Evolutionary conservation across 2,888 invertebrate species (phyloP).

Genomic region (Carpatolechia fugitivella): DNA sequence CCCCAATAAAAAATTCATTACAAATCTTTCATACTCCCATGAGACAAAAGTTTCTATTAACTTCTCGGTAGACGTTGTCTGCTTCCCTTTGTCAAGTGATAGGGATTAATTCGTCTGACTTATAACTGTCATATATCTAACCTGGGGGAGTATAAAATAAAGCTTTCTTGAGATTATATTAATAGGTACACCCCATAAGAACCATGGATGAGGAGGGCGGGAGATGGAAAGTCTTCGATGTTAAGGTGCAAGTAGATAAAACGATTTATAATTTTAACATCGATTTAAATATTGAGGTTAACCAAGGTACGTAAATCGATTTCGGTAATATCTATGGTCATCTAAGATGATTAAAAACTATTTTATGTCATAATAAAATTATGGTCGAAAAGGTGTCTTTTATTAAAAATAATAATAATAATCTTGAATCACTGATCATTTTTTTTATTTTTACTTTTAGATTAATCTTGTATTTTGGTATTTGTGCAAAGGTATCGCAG

Average conservation of each 20-base stretch:
- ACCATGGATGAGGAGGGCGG: conserved; percentile 58
- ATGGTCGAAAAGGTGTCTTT: too few relatives aligned
- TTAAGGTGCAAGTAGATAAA: neutral
- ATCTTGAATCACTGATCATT: too few relatives aligned
- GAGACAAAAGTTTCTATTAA: conserved; percentile 69
- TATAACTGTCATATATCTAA: conserved; percentile 78
- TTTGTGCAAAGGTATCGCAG: too few relatives aligned
- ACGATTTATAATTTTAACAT: too few relatives aligned
- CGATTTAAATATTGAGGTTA: too few relatives aligned
- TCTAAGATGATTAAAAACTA: too few relatives aligned
- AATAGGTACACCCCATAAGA: conserved; percentile 63
- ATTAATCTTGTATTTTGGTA: too few relatives aligned
- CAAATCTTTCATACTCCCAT: conserved; percentile 30
- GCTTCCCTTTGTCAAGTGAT: conserved; percentile 75
- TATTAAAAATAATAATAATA: too few relatives aligned
- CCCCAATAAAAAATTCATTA: conserved; percentile 42
- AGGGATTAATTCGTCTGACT: conserved; percentile 78
- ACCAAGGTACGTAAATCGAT: too few relatives aligned
- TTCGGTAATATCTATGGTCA: too few relatives aligned
- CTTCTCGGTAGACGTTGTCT: conserved; percentile 70
- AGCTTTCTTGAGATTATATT: conserved; percentile 74
- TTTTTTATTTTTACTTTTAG: too few relatives aligned
- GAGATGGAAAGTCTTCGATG: conserved; percentile 14
- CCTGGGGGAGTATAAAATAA: conserved; percentile 69
- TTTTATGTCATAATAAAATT: too few relatives aligned